Percentiles rank a stretch among this genome's conserved stretches.
These are phyloP conservation scores for Diachasma alloeum DNA, from an alignment of 1,140 invertebrate genomes.

Conservation along the genomic window DNA sequence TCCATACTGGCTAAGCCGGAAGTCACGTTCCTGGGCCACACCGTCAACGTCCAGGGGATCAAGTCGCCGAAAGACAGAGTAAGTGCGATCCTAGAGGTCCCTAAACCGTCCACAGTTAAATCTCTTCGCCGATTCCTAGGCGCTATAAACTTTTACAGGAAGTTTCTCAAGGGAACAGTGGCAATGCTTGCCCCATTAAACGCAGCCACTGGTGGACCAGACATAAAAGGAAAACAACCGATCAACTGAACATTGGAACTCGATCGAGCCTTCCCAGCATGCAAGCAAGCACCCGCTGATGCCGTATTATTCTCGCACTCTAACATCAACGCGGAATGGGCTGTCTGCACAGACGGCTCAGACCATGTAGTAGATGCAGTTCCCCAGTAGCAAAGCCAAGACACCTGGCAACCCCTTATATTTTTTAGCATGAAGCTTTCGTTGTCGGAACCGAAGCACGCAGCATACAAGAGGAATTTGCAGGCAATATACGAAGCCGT, in stretches of 20 bases:
- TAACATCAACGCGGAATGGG: not conserved
- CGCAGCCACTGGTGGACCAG: too few species aligned
- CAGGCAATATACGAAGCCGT: conserved; percentile 45
- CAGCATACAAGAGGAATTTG: conserved; percentile 56
- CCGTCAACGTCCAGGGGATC: conserved; percentile 36
- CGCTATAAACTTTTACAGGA: conserved; percentile 41
- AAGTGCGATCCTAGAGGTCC: not conserved
- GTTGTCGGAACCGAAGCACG: not conserved
- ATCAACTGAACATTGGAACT: too few species aligned
- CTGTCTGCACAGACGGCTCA: not conserved
- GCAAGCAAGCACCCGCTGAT: too few species aligned
- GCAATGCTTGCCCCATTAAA: too few species aligned
- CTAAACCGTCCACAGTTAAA: not conserved
- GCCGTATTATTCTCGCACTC: too few species aligned
- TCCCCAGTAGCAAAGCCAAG: conserved; percentile 7
- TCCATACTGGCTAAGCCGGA: conserved; percentile 36
- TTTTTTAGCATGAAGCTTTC: conserved; percentile 11
- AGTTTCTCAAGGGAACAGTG: not conserved
- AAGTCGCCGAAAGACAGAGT: not conserved
- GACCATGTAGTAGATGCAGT: not conserved
- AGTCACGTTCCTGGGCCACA: conserved; percentile 49
- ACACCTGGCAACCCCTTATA: conserved; percentile 23
- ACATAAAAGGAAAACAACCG: not conserved
- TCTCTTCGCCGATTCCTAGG: conserved; percentile 41
- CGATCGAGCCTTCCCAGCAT: too few species aligned